These are phyloP conservation scores for Phyllotreta cruciferae DNA, from an alignment of 2,888 invertebrate genomes.

Conservation along the genomic window DNA sequence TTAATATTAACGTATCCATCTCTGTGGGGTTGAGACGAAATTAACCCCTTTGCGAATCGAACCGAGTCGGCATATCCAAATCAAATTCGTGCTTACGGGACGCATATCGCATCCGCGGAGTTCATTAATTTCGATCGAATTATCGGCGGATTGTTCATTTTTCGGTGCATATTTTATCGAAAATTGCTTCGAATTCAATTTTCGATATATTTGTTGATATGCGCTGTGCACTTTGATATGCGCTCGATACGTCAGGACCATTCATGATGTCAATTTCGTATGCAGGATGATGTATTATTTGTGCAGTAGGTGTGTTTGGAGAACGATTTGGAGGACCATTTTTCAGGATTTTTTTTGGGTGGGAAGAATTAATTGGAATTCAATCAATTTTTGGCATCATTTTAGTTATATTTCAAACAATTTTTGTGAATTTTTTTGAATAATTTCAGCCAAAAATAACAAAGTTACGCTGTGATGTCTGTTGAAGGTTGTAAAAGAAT, in stretches of 20 bases:
- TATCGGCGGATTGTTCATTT: not conserved
- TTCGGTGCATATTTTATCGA: conserved; percentile 6
- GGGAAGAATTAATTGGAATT: no score
- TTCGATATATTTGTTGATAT: not conserved
- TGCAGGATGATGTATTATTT: not conserved
- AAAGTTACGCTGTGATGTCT: no score
- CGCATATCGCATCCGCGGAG: not conserved
- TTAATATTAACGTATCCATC: no score
- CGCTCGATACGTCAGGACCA: not conserved
- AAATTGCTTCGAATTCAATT: conserved; percentile 4
- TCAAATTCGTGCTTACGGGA: not conserved
- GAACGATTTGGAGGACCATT: no score
- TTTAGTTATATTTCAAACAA: no score
- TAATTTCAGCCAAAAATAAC: no score
- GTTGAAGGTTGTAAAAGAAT: no score
- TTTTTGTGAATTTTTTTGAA: no score
- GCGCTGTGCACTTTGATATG: conserved; percentile 1
- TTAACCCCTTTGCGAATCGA: conserved; percentile 1
- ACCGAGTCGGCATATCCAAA: not conserved
- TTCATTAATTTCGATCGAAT: conserved; percentile 15
- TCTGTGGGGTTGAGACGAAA: not conserved
- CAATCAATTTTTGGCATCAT: no score
- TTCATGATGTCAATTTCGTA: not conserved
- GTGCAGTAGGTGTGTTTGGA: no score
- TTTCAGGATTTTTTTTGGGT: no score